Evolutionary conservation across 2,113 vertebrate species (phyloP).

Genomic region (Pterophyllum scalare): DNA sequence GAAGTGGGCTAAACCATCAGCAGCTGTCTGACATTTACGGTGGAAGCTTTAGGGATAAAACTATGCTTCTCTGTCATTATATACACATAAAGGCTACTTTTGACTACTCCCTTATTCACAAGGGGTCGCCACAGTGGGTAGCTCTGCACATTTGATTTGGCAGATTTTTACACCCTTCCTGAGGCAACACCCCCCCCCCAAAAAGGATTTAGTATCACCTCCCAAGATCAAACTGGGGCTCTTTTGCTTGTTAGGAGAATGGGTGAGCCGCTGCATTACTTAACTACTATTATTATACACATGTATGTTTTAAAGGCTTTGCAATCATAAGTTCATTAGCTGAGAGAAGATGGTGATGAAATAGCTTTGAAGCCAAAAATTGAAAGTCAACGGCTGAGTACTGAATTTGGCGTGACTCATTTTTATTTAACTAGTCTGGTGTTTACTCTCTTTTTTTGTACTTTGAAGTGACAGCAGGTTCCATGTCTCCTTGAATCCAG

Average conservation of each 20-base stretch:
- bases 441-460: constrained; percentile 41
- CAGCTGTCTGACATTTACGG: constrained; percentile 55
- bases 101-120: neutral
- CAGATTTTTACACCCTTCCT: neutral
- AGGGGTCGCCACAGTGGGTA: neutral
- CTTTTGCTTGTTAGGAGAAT: neutral
- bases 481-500: constrained; percentile 52
- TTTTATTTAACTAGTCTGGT: constrained; percentile 26
- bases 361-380: constrained; percentile 14
- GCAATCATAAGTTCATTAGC: neutral
- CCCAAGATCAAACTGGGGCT: neutral
- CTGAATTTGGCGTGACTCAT: neutral
- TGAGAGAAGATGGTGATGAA: neutral
- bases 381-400: neutral
- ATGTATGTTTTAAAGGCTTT: constrained; percentile 11
- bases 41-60: constrained; percentile 2
- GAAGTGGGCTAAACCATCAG: constrained; percentile 43
- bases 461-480: constrained; percentile 42
- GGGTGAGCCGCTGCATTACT: neutral
- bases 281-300: neutral
- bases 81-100: neutral
- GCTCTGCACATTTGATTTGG: constrained; percentile 3
- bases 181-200: neutral
- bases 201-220: neutral
- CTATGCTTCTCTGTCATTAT: neutral